Conservation (phyloP, 2,113 vertebrate species). For the Lepisosteus oculatus region DNA sequence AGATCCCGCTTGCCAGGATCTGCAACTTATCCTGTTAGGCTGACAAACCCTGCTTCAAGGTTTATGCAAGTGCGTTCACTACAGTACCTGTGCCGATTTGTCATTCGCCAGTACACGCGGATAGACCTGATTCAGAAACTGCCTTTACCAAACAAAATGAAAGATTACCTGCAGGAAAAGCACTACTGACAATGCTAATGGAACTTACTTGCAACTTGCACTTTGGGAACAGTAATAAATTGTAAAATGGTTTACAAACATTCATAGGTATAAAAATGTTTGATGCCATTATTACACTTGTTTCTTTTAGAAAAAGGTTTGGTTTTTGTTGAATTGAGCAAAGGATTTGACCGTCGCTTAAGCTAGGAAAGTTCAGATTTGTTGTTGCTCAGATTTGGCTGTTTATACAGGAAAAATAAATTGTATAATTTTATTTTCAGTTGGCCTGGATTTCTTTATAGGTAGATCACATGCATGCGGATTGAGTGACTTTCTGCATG, state of each 20-base stretch:
- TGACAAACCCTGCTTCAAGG: conserved; percentile 92
- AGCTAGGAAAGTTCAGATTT: conserved; percentile 31
- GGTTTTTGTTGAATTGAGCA: neutral
- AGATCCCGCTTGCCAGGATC: conserved; percentile 94
- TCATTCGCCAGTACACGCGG: conserved; percentile 95
- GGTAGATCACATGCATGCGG: conserved; percentile 9
- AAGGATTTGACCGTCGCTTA: conserved; percentile 20
- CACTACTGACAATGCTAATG: conserved; percentile 88
- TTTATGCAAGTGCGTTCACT: conserved; percentile 99
- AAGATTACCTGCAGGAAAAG: conserved; percentile 99
- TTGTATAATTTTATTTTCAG: neutral
- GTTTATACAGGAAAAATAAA: neutral
- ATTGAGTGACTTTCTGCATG: neutral
- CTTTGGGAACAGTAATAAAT: conserved; percentile 84
- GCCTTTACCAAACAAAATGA: conserved; percentile 99
- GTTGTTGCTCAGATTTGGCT: conserved; percentile 39
- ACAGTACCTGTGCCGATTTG: conserved; percentile 97
- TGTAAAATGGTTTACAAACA: conserved; percentile 88
- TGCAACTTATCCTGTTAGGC: conserved; percentile 90
- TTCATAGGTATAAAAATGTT: conserved; percentile 67
- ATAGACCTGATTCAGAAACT: conserved; percentile 99
- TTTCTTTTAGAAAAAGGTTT: conserved; percentile 24
- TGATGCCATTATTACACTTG: conserved; percentile 64
- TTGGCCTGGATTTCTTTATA: neutral
- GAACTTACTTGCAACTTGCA: conserved; percentile 82